Percentiles rank a stretch among this genome's conserved stretches.
Evolutionary conservation across 2,797 vertebrate species (phyloP).

Genomic region (Heterohyrax brucei): DNA sequence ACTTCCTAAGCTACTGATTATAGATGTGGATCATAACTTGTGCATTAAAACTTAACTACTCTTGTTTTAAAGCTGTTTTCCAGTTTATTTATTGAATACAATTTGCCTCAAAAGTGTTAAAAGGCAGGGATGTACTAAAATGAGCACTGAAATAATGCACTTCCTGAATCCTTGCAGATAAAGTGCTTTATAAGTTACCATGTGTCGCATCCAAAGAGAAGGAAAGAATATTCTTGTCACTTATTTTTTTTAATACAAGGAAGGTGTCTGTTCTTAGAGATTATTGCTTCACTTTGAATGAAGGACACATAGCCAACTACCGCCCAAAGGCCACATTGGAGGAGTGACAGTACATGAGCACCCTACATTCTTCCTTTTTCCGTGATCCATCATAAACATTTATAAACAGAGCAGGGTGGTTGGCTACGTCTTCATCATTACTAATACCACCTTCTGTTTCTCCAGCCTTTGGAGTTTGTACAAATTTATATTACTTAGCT

Average conservation of each 20-base stretch:
- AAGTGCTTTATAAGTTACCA: constrained; percentile 38
- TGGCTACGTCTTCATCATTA: not conserved
- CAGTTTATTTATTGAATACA: not conserved
- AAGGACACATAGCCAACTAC: not conserved
- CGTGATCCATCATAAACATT: not conserved
- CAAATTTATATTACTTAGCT: not conserved
- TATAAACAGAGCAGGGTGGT: not conserved
- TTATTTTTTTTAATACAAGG: constrained; percentile 43
- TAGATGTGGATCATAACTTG: constrained; percentile 74
- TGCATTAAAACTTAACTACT: constrained; percentile 51
- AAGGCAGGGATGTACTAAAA: not conserved
- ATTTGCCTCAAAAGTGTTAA: not conserved
- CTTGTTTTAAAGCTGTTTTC: not conserved
- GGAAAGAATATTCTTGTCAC: constrained; percentile 34
- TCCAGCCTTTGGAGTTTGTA: constrained; percentile 57
- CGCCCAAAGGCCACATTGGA: not conserved
- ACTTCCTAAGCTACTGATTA: constrained; percentile 71
- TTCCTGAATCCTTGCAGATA: constrained; percentile 52
- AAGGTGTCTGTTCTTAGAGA: not conserved
- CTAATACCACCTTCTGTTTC: not conserved
- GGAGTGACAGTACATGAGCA: not conserved
- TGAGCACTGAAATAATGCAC: not conserved
- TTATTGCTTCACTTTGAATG: not conserved
- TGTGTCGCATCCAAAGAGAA: constrained; percentile 32
- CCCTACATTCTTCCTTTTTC: not conserved